Evolutionary conservation across 1,140 invertebrate species (phyloP), one percentile per base, ranked within the genome.

Genomic region (Alviniconcha marisindica): DNA sequence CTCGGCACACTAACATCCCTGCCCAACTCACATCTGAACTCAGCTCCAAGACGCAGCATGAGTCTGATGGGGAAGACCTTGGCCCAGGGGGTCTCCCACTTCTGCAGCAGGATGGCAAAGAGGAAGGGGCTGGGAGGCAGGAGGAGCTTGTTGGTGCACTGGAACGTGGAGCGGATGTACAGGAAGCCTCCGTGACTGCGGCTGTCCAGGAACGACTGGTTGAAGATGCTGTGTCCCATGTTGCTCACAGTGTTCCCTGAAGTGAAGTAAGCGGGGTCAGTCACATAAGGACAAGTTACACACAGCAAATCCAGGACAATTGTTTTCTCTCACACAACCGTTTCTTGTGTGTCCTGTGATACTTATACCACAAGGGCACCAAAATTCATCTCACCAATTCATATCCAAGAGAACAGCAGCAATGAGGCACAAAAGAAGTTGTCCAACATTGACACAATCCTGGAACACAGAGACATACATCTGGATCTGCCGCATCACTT

Each of bases 21-120:
- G 63, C 63, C n/a, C n/a, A 1, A 44, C 93, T 93, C 90, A 94
- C 94, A 97, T 85, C 96, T 95, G 93, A 96, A 97, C 92, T 97
- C 96, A 2, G 97, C 96, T 10, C 97, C 97, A 36, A 98, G 92
- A 77, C 97, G 94, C 60, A 98, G 92, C 83, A 97, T 94, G 21
- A 97, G 92, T 28, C 96, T 93, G 15, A 97, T 92, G 24, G 96
- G 96, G 90, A 98, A 96, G 40, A 97, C 94, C 94, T 96, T 96
- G 0, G 96, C 96, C 97, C 97, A 97, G 1, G 96, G 96, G 33
- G 96, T 96, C 93, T 97, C 97, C 95, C 96, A 97, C 94, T 95
- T 96, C 89, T 97, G 96, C 63, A 98, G 95, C 44, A 98, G 94
- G 84, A 98, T 94, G 1, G 95, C 97, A 86, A 98, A 95, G 31